These are phyloP conservation scores for Cyclura pinguis DNA, from an alignment of 2,797 vertebrate species.

Conservation along the genomic window DNA sequence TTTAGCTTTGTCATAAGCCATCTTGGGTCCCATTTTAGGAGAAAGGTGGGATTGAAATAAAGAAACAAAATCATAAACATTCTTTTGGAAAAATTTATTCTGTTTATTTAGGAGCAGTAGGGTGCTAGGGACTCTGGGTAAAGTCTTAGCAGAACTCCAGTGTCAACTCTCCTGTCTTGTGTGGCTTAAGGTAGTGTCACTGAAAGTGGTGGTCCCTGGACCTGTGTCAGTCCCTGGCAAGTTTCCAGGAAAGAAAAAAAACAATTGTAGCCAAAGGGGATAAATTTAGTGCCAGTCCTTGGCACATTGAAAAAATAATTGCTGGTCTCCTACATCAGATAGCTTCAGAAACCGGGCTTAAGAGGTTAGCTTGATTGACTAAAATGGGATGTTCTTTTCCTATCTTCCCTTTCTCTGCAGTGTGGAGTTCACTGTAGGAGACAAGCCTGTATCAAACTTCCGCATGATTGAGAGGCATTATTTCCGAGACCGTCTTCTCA, in stretches of 20 bases:
- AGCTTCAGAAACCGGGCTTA: no score
- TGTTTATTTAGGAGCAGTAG: neutral
- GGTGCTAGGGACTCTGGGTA: neutral
- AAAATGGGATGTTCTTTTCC: neutral
- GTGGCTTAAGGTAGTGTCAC: no score
- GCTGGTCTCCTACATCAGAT: no score
- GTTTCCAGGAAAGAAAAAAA: no score
- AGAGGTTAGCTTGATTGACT: neutral
- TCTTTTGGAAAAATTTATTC: neutral
- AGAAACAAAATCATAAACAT: neutral
- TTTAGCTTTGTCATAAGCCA: no score
- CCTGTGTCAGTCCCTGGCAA: no score
- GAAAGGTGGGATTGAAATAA: no score
- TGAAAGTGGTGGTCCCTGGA: no score
- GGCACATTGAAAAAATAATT: no score
- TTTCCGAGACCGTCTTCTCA: slow-evolving; percentile 94
- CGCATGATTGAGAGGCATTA: slow-evolving; percentile 99
- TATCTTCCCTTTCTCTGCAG: slow-evolving; percentile 73
- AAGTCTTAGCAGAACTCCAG: accelerated
- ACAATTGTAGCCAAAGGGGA: no score
- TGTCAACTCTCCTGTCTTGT: neutral
- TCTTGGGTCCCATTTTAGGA: no score
- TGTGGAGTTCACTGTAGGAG: slow-evolving; percentile 97
- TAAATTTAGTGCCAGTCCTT: no score
- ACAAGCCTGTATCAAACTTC: slow-evolving; percentile 93